These are phyloP conservation scores for Drosophila parvula DNA, from an alignment of 1,140 invertebrate genomes.

Conservation along the genomic window DNA sequence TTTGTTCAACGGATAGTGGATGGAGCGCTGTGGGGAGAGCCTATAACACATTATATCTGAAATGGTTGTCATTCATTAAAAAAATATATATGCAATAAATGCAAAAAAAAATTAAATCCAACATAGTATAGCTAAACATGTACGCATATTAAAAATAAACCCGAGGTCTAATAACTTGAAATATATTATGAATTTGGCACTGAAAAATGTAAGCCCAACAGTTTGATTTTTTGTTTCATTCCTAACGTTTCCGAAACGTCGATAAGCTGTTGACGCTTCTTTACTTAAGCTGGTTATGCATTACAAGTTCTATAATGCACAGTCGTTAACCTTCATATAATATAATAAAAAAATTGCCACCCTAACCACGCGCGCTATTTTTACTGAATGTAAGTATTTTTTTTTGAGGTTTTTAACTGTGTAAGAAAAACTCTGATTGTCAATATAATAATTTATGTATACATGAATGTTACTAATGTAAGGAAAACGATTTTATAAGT, in stretches of 20 bases:
- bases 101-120: too few species aligned
- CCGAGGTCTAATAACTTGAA: too few species aligned
- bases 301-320: slow-evolving; percentile 26
- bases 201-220: neutral
- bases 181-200: too few species aligned
- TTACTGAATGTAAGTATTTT: slow-evolving; percentile 10
- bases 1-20: too few species aligned
- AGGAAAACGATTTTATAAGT: neutral
- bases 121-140: too few species aligned
- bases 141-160: too few species aligned
- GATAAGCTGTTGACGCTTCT: neutral
- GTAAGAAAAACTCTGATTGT: too few species aligned
- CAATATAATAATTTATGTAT: neutral
- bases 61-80: too few species aligned
- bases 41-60: too few species aligned
- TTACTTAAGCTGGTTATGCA: slow-evolving; percentile 5
- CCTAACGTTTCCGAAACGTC: neutral
- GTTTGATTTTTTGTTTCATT: neutral
- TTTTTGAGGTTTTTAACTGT: neutral
- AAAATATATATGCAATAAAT: too few species aligned
- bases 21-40: too few species aligned
- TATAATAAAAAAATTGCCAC: slow-evolving; percentile 13
- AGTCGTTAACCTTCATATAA: slow-evolving; percentile 24
- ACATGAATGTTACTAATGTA: neutral
- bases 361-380: slow-evolving; percentile 3